Percentiles rank a stretch among this genome's conserved stretches.
phyloP scores from a whole-genome alignment of 2,888 invertebrate genomes.

The Diarsia mendica region DNA sequence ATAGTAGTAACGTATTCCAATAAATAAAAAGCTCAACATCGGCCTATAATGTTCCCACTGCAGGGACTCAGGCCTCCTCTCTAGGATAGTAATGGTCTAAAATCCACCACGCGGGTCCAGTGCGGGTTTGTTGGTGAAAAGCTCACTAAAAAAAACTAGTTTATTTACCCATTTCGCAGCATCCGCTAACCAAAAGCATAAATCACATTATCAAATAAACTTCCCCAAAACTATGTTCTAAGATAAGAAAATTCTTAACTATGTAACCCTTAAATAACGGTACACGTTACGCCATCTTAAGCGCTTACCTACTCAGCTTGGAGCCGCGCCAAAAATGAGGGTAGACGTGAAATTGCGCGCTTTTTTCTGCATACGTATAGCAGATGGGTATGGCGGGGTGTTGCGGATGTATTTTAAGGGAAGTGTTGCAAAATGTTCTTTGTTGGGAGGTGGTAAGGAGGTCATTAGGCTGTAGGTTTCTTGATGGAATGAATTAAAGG shows the following conservation, averaged over 20 bases:
- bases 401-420: conserved; percentile 17
- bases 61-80: too few species aligned
- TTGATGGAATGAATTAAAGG: not conserved
- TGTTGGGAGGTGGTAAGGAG: not conserved
- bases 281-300: conserved; percentile 52
- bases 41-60: too few species aligned
- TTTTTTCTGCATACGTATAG: conserved; percentile 49
- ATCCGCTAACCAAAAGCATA: conserved; percentile 35
- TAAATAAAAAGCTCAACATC: too few species aligned
- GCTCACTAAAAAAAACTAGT: not conserved
- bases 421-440: conserved; percentile 26
- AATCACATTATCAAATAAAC: conserved; percentile 56
- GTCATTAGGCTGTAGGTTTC: not conserved
- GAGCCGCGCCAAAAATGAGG: conserved; percentile 59
- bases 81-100: too few species aligned
- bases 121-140: too few species aligned
- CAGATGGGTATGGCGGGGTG: conserved; percentile 28
- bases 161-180: not conserved
- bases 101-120: too few species aligned
- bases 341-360: conserved; percentile 45
- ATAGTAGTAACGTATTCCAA: too few species aligned
- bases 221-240: conserved; percentile 30
- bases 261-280: conserved; percentile 42
- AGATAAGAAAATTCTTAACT: conserved; percentile 63
- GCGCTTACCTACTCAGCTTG: conserved; percentile 56